A percentile compares a stretch with the other conserved stretches of the same genome.
phyloP scores from a whole-genome alignment of 2,797 vertebrate genomes.

The Liasis olivaceus region DNA sequence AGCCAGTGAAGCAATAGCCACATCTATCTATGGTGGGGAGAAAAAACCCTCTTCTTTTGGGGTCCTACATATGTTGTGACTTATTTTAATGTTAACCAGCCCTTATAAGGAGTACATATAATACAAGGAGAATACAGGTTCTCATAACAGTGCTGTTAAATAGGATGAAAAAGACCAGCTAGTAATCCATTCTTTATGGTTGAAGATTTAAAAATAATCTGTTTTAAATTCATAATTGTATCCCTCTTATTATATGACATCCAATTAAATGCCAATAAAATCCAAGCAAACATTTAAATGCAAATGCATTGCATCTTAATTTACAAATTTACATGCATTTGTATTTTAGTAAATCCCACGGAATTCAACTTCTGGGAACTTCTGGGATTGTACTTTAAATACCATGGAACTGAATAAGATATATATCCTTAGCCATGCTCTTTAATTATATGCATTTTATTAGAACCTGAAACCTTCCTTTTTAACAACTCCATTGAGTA shows the following conservation, averaged over 20 bases:
- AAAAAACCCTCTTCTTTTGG: background rate
- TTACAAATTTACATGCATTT: accelerated
- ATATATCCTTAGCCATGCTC: background rate
- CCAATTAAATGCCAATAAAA: conserved; percentile 19
- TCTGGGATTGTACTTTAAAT: background rate
- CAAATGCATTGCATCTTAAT: accelerated
- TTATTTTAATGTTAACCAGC: background rate
- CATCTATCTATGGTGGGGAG: background rate
- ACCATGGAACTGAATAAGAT: background rate
- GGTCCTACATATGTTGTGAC: background rate
- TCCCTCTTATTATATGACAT: background rate
- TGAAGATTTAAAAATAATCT: background rate
- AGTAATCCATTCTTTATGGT: background rate
- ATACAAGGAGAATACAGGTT: background rate
- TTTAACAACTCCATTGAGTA: background rate
- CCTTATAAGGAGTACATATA: background rate
- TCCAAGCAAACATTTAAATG: conserved; percentile 30
- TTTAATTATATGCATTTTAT: background rate
- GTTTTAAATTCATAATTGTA: background rate
- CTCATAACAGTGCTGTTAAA: background rate
- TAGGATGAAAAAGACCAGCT: no score
- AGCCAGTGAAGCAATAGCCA: background rate
- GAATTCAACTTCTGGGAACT: background rate
- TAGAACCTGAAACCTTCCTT: background rate
- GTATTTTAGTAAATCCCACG: background rate